Conservation (phyloP, 2,113 vertebrate species). For the Pterocles burchelli region DNA sequence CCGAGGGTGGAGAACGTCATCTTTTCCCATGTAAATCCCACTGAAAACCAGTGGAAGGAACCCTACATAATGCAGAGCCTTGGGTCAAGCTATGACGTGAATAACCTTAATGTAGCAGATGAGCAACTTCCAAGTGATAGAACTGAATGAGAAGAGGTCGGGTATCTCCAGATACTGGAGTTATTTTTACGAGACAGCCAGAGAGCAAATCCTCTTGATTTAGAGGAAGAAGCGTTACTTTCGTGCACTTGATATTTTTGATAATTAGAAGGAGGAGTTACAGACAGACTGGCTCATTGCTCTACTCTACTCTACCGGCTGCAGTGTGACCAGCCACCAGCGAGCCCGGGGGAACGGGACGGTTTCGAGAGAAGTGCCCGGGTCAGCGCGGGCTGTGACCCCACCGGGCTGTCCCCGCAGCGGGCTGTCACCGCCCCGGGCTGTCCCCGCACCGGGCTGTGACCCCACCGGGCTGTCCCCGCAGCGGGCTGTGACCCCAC, state of each 20-base stretch:
- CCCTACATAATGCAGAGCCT: background rate
- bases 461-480: background rate
- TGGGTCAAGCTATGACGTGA: background rate
- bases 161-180: background rate
- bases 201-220: background rate
- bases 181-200: background rate
- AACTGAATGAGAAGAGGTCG: background rate
- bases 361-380: background rate
- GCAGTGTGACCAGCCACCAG: accelerated
- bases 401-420: background rate
- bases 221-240: background rate
- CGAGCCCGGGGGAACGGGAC: accelerated
- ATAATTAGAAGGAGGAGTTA: background rate
- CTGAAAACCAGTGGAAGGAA: background rate
- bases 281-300: background rate
- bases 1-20: background rate
- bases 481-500: background rate
- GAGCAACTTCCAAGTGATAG: background rate
- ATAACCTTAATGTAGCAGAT: background rate
- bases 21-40: background rate
- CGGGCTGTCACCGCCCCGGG: too few relatives aligned
- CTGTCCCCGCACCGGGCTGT: too few relatives aligned
- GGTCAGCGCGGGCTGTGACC: too few relatives aligned
- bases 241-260: accelerated
- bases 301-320: background rate